Base-by-base conservation (phyloP, 2,888 invertebrate genomes). In the Drosophila helvetica region DNA sequence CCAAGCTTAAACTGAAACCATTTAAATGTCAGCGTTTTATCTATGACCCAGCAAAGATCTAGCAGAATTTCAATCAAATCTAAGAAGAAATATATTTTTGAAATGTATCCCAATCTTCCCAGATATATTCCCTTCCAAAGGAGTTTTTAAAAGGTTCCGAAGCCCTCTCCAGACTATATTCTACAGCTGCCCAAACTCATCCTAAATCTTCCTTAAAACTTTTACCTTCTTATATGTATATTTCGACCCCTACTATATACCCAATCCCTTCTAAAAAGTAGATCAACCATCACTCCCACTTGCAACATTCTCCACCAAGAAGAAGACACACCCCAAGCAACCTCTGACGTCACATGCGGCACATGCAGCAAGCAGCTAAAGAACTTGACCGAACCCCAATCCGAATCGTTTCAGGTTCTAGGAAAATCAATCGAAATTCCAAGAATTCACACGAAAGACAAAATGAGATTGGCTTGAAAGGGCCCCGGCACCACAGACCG, bases 371-470 rank as follows among this genome's bases (percentile, higher is more conserved):
- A 19, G 43, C 67, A 52, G 18, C 43, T 47, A 22, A 56, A 53
- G 58, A 75, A 42, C 57, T 53, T 56, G 53, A 48, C 51, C 70
- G 64, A 47, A 65, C 50, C 58, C 62, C 19, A 27, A 8, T 27
- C 27, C 27, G 27, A 27, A 27, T 8, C 27, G 27, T 69, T 61
- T 38, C 30, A 59, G 83, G 80, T 91, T 91, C 91, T 89, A 89
- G 90, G 90, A 91, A 91, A 91, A 89, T 77, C 79, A 80, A 84
- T 81, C 79, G 67, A 90, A 90, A 90, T 91, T 91, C 91, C 86
- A 79, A 79, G 91, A 90, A 91, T 80, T 88, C 83, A 87, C 83
- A 84, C 88, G 83, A 74, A 84, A 82, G 69, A 85, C 86, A 82
- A 89, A 87, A 78, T 74, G 78, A 74, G 81, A 85, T 78, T 75